These are phyloP conservation scores for Echiichthys vipera DNA, from an alignment of 2,797 vertebrate genomes.

Conservation along the genomic window DNA sequence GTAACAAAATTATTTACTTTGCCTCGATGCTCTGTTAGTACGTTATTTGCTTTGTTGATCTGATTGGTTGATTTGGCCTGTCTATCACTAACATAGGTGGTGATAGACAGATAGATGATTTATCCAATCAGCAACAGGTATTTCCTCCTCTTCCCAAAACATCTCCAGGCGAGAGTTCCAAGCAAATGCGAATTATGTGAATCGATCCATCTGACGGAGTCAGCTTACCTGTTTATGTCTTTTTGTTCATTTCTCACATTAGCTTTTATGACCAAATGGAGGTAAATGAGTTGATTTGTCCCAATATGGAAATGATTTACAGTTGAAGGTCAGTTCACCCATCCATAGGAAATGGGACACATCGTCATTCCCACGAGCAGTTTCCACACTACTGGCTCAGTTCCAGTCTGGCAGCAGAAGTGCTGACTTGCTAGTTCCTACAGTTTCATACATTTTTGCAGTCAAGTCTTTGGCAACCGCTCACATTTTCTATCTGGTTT, in stretches of 20 bases:
- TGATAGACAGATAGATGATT: too few species aligned
- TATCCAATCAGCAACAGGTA: too few species aligned
- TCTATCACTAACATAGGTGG: too few species aligned
- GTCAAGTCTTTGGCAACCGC: slow-evolving; percentile 20
- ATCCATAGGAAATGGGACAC: slow-evolving; percentile 38
- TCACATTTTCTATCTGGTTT: slow-evolving; percentile 14
- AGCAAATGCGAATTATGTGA: too few species aligned
- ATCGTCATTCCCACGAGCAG: slow-evolving; percentile 49
- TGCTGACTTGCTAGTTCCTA: slow-evolving; percentile 36
- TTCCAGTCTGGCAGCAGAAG: slow-evolving; percentile 53
- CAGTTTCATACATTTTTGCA: slow-evolving; percentile 18
- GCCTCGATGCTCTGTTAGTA: too few species aligned
- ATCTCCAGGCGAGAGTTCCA: too few species aligned
- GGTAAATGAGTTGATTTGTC: background rate
- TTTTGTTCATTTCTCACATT: background rate
- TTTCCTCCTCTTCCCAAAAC: too few species aligned
- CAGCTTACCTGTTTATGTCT: too few species aligned
- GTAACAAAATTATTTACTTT: too few species aligned
- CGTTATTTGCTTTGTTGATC: too few species aligned
- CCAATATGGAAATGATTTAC: slow-evolving; percentile 13
- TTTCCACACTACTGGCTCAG: slow-evolving; percentile 12
- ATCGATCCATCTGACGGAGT: too few species aligned
- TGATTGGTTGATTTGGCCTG: too few species aligned
- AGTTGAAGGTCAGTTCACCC: slow-evolving; percentile 53
- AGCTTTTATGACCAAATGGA: background rate